A percentile compares a stretch with the other conserved stretches of the same genome.
Evolutionary conservation across 2,113 vertebrate species (phyloP).

Genomic region (Sylvilagus bachmani): DNA sequence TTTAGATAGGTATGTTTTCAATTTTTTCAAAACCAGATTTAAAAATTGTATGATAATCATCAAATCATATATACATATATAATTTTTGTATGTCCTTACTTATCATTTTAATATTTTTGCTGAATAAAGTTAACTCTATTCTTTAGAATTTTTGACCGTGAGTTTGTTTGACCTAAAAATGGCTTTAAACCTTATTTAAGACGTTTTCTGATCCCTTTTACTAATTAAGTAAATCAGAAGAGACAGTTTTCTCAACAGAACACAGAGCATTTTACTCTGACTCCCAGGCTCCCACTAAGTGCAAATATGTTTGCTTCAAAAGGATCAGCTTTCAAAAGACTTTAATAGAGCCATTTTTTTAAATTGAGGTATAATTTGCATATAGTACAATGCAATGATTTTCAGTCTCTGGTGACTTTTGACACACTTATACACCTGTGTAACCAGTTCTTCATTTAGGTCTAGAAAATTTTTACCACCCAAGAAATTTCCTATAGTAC

Average conservation of each 20-base stretch:
- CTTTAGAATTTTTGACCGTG: constrained; percentile 5
- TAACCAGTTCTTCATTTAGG: constrained; percentile 16
- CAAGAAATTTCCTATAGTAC: background rate
- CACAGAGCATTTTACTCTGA: background rate
- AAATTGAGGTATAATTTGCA: background rate
- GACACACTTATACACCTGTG: background rate
- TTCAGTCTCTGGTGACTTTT: constrained; percentile 31
- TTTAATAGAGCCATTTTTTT: constrained; percentile 28
- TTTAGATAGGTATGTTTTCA: background rate
- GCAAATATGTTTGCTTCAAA: constrained; percentile 41
- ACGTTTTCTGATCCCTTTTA: constrained; percentile 51
- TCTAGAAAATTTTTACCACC: background rate
- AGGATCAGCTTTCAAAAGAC: background rate
- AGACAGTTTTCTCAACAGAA: background rate
- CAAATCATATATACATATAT: background rate
- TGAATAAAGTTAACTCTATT: background rate
- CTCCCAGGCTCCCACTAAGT: background rate
- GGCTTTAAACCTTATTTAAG: background rate
- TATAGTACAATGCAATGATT: background rate
- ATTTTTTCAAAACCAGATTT: constrained; percentile 22
- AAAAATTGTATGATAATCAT: background rate
- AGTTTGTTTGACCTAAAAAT: constrained; percentile 3
- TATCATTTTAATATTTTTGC: constrained; percentile 11
- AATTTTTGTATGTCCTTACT: background rate
- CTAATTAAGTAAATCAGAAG: background rate